These are phyloP conservation scores for Paratilapia polleni DNA, from an alignment of 2,113 vertebrate genomes.

Conservation along the genomic window DNA sequence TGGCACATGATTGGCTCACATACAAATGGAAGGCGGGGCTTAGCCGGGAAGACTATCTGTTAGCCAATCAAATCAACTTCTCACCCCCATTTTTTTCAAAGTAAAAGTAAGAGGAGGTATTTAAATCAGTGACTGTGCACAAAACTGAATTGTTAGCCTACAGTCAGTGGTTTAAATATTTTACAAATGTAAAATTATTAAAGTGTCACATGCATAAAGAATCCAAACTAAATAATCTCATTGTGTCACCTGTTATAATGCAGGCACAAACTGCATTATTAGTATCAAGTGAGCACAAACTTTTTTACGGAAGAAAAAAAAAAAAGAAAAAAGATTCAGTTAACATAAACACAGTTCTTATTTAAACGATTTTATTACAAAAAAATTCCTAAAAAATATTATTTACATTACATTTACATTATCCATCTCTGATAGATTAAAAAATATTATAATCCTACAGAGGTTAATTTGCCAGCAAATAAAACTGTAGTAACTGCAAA, in stretches of 20 bases:
- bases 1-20: slow-evolving; percentile 34
- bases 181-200: background rate
- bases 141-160: background rate
- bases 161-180: background rate
- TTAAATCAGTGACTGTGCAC: background rate
- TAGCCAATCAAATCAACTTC: slow-evolving; percentile 25
- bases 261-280: background rate
- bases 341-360: background rate
- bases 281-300: background rate
- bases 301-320: background rate
- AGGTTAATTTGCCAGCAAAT: slow-evolving; percentile 76
- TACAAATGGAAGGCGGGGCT: background rate
- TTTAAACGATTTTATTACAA: slow-evolving; percentile 44
- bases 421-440: background rate
- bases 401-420: slow-evolving; percentile 40
- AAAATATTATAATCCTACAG: slow-evolving; percentile 23
- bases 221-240: background rate
- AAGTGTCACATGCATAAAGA: rapidly evolving
- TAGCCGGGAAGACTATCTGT: rapidly evolving
- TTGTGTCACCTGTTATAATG: background rate
- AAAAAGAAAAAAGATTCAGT: background rate
- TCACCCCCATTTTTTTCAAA: slow-evolving; percentile 23
- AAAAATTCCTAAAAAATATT: slow-evolving; percentile 23
- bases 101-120: slow-evolving; percentile 38
- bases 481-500: slow-evolving; percentile 48